Base-by-base conservation (phyloP, 2,888 invertebrate species). In the Mylabris sibirica region DNA sequence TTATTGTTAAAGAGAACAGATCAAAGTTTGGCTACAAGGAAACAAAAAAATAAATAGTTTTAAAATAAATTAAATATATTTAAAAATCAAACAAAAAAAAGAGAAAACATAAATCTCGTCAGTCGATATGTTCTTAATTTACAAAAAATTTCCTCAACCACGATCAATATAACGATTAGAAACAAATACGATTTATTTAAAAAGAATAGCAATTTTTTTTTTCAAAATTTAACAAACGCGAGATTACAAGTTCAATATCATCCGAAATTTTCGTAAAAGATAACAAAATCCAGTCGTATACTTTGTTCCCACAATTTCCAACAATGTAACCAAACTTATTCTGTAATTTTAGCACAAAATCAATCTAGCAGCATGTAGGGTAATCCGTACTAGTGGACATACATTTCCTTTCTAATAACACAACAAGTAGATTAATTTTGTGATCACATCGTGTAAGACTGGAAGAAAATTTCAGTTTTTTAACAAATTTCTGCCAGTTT, bases 1-100 rank as follows among this genome's bases (percentile, higher is more conserved):
- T 38, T 38, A 38, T 38, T 38, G 1, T 71, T 62, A 66, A 75
- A 77, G 72, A 49, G 49, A 75, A 77, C 72, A 49, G 49, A 22
- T 17, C 5, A 8, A 49, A 49, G 49, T 20, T 49, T 49, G 49
- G 49, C 9, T 49, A 49, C 20, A 49, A 49, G 49, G 49, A 22
- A 49, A 49, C 20, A 20, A 75, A 76, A 75, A 76, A 79, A 79
- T 76, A 77, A 78, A 79, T 78, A 79, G 30, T 30, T 30, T 44
- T 79, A 82, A 82, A 82, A 81, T 80, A 82, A 82, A 81, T 81
- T 75, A 82, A 49, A 80, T 83, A 81, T 81, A 82, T 83, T 81
- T 81, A 78, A 80, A 81, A 79, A 80, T 82, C 79, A 81, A 81
- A 80, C 78, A 79, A 80, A 77, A 78, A 80, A 81, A 59, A 65